These are phyloP conservation scores for Acromyrmex heyeri DNA, from an alignment of 1,140 invertebrate genomes.

Conservation along the genomic window DNA sequence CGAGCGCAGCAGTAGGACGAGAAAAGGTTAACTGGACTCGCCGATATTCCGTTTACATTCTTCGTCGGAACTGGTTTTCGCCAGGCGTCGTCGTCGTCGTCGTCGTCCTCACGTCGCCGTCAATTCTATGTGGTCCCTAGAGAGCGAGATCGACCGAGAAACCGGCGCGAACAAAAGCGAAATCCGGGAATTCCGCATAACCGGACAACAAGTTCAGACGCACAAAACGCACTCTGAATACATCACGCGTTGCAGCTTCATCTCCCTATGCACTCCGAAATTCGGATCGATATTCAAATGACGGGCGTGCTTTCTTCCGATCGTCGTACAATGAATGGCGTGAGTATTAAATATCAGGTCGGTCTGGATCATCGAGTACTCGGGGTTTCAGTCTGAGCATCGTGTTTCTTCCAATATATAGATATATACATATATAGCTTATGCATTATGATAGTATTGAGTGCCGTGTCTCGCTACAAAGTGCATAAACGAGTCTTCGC, in stretches of 20 bases:
- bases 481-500: conserved; percentile 41
- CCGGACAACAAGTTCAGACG: no score
- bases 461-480: conserved; percentile 16
- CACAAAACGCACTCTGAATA: conserved; percentile 27
- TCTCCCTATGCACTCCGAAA: conserved; percentile 6
- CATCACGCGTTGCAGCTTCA: not conserved
- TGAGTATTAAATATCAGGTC: conserved; percentile 34
- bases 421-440: not conserved
- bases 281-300: conserved; percentile 38
- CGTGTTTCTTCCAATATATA: not conserved
- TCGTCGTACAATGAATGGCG: conserved; percentile 19
- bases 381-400: not conserved
- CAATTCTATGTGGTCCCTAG: conserved; percentile 58
- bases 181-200: conserved; percentile 43
- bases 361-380: conserved; percentile 30
- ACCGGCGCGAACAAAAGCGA: conserved; percentile 60
- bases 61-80: conserved; percentile 82
- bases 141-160: conserved; percentile 30
- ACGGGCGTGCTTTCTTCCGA: not conserved
- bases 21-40: conserved; percentile 83
- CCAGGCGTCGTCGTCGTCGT: conserved; percentile 46
- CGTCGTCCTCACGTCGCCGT: conserved; percentile 34
- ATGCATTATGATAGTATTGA: conserved; percentile 14
- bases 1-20: conserved; percentile 73
- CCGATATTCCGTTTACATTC: conserved; percentile 82